A percentile compares a stretch with the other conserved stretches of the same genome.
phyloP scores from a whole-genome alignment of 2,113 vertebrate genomes.

The Morone saxatilis region DNA sequence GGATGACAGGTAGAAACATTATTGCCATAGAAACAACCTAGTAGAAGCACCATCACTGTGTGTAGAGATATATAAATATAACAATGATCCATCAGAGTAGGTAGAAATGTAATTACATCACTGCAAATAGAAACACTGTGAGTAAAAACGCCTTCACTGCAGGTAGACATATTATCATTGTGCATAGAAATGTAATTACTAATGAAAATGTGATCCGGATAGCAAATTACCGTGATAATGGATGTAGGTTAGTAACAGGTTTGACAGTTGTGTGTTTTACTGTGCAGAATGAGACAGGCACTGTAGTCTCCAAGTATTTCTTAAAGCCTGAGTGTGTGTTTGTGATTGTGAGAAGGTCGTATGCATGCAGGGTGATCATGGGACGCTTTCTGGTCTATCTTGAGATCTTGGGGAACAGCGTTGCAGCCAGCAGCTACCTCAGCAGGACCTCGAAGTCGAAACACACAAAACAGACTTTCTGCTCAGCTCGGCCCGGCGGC shows the following conservation, averaged over 20 bases:
- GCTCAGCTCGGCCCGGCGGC: not conserved
- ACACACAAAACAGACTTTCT: slow-evolving; percentile 43
- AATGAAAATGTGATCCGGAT: not conserved
- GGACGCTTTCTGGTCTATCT: slow-evolving; percentile 44
- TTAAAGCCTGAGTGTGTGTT: slow-evolving; percentile 27
- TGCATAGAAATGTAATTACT: slow-evolving; percentile 9
- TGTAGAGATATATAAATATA: not conserved
- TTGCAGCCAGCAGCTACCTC: slow-evolving; percentile 40
- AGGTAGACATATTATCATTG: not conserved
- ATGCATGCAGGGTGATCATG: slow-evolving; percentile 26
- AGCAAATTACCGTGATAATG: not conserved
- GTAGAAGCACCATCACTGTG: not conserved
- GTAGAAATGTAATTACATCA: slow-evolving; percentile 1
- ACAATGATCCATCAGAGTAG: not conserved
- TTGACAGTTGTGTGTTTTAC: slow-evolving; percentile 18
- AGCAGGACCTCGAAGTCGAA: slow-evolving; percentile 38
- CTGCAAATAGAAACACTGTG: not conserved
- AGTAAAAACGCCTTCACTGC: slow-evolving; percentile 6
- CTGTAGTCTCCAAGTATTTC: slow-evolving; percentile 10
- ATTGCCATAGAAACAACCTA: not conserved
- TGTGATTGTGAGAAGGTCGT: slow-evolving; percentile 17
- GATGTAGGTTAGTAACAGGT: not conserved
- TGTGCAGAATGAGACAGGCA: not conserved
- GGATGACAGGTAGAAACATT: not conserved
- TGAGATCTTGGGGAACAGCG: slow-evolving; percentile 35